These are phyloP conservation scores for Anabacerthia variegaticeps DNA, from an alignment of 2,797 vertebrate genomes.

Conservation along the genomic window DNA sequence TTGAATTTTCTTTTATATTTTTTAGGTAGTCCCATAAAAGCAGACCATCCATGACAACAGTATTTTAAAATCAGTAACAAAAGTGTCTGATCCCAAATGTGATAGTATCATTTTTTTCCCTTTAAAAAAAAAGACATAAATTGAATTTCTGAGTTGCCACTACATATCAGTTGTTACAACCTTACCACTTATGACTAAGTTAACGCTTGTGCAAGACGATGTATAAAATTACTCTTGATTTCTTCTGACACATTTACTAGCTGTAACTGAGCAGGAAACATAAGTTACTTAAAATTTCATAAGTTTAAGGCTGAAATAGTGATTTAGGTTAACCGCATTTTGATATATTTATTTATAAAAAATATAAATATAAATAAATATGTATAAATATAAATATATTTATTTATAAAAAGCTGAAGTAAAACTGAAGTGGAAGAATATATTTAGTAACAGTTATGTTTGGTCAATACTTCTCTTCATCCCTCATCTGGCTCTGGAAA, in stretches of 20 bases:
- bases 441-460: neutral
- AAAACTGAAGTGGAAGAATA: conserved; percentile 8
- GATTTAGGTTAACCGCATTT: neutral
- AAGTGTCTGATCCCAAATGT: neutral
- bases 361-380: neutral
- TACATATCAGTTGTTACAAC: neutral
- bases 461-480: neutral
- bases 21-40: neutral
- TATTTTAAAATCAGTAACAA: neutral
- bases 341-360: conserved; percentile 20
- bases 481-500: neutral
- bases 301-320: conserved; percentile 13
- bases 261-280: neutral
- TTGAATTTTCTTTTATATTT: neutral
- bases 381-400: neutral
- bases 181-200: neutral
- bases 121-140: neutral
- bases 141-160: neutral
- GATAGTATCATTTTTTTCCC: neutral
- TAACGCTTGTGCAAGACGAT: conserved; percentile 3
- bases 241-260: conserved; percentile 29
- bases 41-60: neutral
- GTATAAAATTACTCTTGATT: conserved; percentile 16
- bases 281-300: neutral
- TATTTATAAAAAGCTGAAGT: conserved; percentile 17